These are phyloP conservation scores for Prosapia bicincta DNA, from an alignment of 2,888 invertebrate species.

Conservation along the genomic window DNA sequence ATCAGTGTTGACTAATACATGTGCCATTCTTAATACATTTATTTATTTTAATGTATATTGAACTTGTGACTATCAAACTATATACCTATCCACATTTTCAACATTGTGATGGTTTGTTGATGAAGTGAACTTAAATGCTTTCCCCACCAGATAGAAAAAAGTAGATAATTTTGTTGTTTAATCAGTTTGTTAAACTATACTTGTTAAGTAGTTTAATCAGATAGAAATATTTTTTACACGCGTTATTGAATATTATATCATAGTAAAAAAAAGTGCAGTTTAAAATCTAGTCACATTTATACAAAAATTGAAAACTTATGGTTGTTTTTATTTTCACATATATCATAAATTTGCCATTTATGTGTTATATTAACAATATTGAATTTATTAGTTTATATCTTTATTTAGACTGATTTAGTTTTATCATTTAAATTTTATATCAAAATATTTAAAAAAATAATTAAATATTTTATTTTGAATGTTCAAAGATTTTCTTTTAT, in stretches of 20 bases:
- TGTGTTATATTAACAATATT: background rate
- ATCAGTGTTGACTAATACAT: conserved; percentile 28
- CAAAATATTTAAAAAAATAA: background rate
- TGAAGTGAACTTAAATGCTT: no score
- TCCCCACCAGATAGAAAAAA: no score
- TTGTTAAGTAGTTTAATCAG: no score
- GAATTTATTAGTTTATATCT: background rate
- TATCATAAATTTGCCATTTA: background rate
- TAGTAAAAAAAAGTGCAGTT: background rate
- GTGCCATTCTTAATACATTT: conserved; percentile 15
- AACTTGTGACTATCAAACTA: background rate
- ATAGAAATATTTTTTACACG: background rate
- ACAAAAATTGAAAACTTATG: background rate
- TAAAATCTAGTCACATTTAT: background rate
- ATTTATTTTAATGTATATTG: background rate
- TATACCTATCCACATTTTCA: no score
- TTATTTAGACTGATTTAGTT: background rate
- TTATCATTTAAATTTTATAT: background rate
- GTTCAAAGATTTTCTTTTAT: background rate
- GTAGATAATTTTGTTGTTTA: no score
- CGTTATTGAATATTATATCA: background rate
- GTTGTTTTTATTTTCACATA: background rate
- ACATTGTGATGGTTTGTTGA: no score
- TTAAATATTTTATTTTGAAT: background rate
- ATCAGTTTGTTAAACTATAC: no score